Evolutionary conservation across 1,140 invertebrate genomes (phyloP), one percentile per base, ranked within the genome.

Genomic region (Stratiolaelaps scimitus): DNA sequence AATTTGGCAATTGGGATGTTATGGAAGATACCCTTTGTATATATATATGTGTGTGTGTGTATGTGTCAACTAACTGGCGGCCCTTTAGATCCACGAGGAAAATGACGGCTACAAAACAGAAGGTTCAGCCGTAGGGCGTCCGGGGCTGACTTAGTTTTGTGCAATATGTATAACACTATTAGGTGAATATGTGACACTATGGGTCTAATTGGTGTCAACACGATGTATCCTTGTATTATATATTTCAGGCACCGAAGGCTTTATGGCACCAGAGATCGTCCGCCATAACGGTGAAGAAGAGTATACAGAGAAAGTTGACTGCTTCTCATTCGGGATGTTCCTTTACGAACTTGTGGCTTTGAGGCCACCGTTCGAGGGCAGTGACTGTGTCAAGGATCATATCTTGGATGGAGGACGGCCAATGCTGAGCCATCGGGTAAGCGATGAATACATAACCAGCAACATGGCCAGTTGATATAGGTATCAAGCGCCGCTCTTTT

Each of bases 241-340:
- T 34, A 60, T 26, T 60, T 34, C 53, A 60, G 53, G 91, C 0
- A 93, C 90, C 0, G 89, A 93, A 76, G 92, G 92, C 1, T 99
- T 97, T 74, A 98, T 98, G 89, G 95, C 95, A 13, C 95, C 94
- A 0, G 94, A 98, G 78, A 98, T 98, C 68, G 91, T 98, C 77
- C 82, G 89, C 60, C 94, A 92, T 75, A 97, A 97, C 75, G 95
- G 95, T 0, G 94, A 98, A 75, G 92, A 97, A 75, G 93, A 95
- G 70, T 99, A 98, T 72, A 97, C 92, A 0, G 92, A 97, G 74
- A 98, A 97, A 80, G 92, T 97, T 17, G 95, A 98, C 74, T 93
- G 92, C 70, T 98, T 97, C 74, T 97, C 93, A 0, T 98, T 96
- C 78, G 93, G 92, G n/a, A 98, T 98, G 92, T 89, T 98, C 71